These are phyloP conservation scores for Chinchilla lanigera DNA, from an alignment of 2,113 vertebrate genomes.

Conservation along the genomic window DNA sequence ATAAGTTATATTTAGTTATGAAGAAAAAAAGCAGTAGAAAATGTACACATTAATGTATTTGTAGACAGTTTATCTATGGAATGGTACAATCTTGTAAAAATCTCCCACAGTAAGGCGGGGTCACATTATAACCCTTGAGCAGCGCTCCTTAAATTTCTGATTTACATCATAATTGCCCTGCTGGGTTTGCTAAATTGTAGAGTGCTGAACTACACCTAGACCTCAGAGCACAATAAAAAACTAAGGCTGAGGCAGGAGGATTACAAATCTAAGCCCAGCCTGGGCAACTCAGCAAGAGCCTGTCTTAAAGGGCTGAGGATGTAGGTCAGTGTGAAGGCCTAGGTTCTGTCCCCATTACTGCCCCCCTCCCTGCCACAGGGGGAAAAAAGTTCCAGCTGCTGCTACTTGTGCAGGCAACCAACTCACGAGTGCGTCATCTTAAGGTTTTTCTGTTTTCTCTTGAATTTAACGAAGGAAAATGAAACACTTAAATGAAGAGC, in stretches of 20 bases:
- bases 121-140: background rate
- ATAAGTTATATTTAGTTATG: background rate
- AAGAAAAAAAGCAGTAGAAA: background rate
- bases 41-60: background rate
- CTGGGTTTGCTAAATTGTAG: background rate
- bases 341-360: background rate
- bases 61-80: background rate
- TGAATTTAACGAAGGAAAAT: slow-evolving; percentile 43
- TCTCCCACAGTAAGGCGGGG: background rate
- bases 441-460: slow-evolving; percentile 1
- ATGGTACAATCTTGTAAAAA: background rate
- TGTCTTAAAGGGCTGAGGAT: background rate
- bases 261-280: background rate
- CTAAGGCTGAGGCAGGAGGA: background rate
- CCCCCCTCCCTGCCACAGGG: background rate
- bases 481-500: slow-evolving; percentile 37
- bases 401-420: background rate
- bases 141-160: background rate
- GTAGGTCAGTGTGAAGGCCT: background rate
- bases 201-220: background rate
- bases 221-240: background rate
- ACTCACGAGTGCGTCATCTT: background rate
- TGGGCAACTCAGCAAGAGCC: background rate
- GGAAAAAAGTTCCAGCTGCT: background rate
- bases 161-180: background rate